phyloP scores from a whole-genome alignment of 2,888 invertebrate genomes.

The Drosophila nigricruria region DNA sequence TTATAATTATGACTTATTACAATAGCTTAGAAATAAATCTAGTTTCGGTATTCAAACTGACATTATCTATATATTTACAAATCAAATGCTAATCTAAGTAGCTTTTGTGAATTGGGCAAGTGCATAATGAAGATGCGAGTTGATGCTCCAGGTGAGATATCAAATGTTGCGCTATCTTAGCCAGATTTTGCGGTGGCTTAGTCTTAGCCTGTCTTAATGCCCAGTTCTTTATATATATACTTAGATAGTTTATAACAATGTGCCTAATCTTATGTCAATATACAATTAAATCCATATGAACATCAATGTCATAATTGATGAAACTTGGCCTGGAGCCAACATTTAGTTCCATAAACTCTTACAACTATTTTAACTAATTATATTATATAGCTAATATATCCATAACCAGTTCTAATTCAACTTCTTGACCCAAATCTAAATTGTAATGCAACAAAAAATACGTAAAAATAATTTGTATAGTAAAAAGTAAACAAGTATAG shows the following conservation, averaged over 20 bases:
- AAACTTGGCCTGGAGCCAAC: neutral
- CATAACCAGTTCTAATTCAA: neutral
- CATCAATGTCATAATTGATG: neutral
- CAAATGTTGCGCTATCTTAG: too few species aligned
- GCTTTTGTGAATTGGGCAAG: neutral
- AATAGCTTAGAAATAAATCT: neutral
- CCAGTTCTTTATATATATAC: neutral
- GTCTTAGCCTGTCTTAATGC: too few species aligned
- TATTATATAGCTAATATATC: neutral
- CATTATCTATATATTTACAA: neutral
- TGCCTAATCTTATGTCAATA: neutral
- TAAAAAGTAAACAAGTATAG: slow-evolving; percentile 17
- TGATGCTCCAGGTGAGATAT: too few species aligned
- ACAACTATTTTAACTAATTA: neutral
- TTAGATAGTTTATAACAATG: neutral
- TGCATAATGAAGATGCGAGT: neutral
- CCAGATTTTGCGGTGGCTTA: too few species aligned
- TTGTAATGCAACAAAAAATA: slow-evolving; percentile 17
- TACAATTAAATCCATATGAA: neutral
- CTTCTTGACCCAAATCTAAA: slow-evolving; percentile 22
- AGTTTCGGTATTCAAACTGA: neutral
- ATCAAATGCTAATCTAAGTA: neutral
- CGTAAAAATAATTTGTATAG: slow-evolving; percentile 17
- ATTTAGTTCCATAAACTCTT: slow-evolving; percentile 5
- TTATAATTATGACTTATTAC: neutral